Evolutionary conservation across 2,888 invertebrate species (phyloP), one percentile per base, ranked within the genome.

Genomic region (Dryomyza anilis): DNA sequence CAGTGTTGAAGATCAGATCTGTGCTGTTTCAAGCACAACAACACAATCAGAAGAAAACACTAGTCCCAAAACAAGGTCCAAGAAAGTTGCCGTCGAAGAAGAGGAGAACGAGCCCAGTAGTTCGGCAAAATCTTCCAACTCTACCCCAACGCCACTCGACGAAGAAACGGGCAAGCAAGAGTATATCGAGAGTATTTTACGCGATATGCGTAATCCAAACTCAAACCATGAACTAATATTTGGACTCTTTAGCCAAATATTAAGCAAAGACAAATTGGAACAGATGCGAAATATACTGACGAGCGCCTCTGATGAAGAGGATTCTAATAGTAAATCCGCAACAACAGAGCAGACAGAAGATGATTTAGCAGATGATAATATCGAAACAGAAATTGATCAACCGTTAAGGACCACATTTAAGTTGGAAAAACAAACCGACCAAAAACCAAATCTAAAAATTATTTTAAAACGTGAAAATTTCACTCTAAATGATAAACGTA

Each of bases 131-230:
- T 56, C 67, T 0, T 63, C 63, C 21, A 64, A 62, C 27, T 46
- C 61, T 16, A 63, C 71, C 2, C 67, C 70, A 7, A 29, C 57
- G 1, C 45, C 65, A 25, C 67, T 46, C n/a, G 72, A 73, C 10
- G 75, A 73, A n/a, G 74, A 74, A 1, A 61, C 68, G 14, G 67
- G 65, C 29, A 69, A 67, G 21, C 71, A 73, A 6, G 73, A 75
- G 16, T 71, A 69, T 55, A 50, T 77, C 14, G 74, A 77, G 59
- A 72, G 70, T 29, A 73, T 76, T 48, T 67, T 78, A 5, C 69
- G 73, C 57, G 75, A 76, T 65, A 73, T 78, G 23, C 67, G 73
- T 0, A 75, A 75, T 55, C 75, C 78, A 2, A 66, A 73, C 3
- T 64, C 72, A 21, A 74, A 75, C 57, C 73, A 71, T 12, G 68